Evolutionary conservation across 2,113 vertebrate genomes (phyloP).

Genomic region (Perca fluviatilis): DNA sequence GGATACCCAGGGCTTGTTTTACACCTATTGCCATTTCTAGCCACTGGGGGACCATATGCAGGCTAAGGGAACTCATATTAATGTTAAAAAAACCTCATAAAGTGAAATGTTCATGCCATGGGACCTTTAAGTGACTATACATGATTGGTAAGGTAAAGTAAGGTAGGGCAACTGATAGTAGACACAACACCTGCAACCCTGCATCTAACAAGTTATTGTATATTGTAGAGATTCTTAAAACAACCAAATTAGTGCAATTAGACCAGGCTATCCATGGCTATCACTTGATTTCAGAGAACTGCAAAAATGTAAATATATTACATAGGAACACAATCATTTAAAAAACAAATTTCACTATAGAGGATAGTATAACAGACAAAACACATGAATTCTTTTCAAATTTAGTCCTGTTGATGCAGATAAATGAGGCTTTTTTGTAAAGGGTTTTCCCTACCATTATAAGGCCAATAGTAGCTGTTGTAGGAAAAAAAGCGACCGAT

Average conservation of each 20-base stretch:
- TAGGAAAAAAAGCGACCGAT: too few relatives aligned
- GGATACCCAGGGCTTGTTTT: too few relatives aligned
- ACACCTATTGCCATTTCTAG: too few relatives aligned
- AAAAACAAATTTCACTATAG: neutral
- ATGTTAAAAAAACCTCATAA: too few relatives aligned
- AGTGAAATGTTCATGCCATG: too few relatives aligned
- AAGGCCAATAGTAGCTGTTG: too few relatives aligned
- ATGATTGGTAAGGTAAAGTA: constrained; percentile 7
- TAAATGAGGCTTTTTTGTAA: neutral
- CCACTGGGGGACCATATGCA: too few relatives aligned
- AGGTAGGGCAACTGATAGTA: neutral
- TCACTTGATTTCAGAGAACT: neutral
- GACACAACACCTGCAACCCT: neutral
- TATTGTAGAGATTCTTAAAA: neutral
- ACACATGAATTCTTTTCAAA: neutral
- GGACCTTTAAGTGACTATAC: constrained; percentile 1
- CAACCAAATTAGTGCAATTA: neutral
- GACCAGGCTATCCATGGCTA: neutral
- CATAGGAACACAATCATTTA: neutral
- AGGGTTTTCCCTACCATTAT: too few relatives aligned
- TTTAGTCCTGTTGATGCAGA: neutral
- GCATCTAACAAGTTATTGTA: neutral
- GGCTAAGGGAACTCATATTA: too few relatives aligned
- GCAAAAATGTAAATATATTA: neutral
- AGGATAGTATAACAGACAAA: neutral